A percentile compares a stretch with the other conserved stretches of the same genome.
phyloP scores from a whole-genome alignment of 2,113 vertebrate genomes.

The Dipodomys merriami region DNA sequence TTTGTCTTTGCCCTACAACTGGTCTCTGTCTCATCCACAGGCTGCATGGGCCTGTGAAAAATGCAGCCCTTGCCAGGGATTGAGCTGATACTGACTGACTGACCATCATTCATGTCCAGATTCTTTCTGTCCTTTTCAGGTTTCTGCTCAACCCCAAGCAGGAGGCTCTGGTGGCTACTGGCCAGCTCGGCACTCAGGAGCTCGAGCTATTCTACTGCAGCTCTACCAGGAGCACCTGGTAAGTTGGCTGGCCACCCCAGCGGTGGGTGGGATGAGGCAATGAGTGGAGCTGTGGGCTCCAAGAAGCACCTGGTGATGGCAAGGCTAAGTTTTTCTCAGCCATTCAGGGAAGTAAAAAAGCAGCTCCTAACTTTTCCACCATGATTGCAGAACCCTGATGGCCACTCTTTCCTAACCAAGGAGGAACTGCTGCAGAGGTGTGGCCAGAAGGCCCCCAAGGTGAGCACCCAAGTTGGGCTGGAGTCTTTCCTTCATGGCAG shows the following conservation, averaged over 20 bases:
- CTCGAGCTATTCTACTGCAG: conserved; percentile 87
- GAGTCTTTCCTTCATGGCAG: background rate
- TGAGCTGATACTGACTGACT: background rate
- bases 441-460: conserved; percentile 84
- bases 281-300: background rate
- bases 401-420: conserved; percentile 90
- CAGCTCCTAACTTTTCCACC: background rate
- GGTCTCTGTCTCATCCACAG: background rate
- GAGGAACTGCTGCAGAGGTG: conserved; percentile 85
- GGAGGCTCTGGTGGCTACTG: conserved; percentile 68
- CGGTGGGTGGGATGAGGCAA: fast-evolving
- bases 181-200: conserved; percentile 89
- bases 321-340: background rate
- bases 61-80: background rate
- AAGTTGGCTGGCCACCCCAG: conserved; percentile 57
- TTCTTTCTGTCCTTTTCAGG: conserved; percentile 12
- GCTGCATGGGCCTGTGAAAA: background rate
- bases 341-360: background rate
- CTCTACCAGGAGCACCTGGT: conserved; percentile 88
- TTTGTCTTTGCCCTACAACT: background rate
- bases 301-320: background rate
- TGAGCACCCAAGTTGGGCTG: background rate
- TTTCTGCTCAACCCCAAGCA: background rate
- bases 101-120: background rate
- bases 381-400: conserved; percentile 83